Percentiles rank a stretch among this genome's conserved stretches.
Evolutionary conservation across 1,140 invertebrate species (phyloP).

Genomic region (Temnothorax nylanderi): DNA sequence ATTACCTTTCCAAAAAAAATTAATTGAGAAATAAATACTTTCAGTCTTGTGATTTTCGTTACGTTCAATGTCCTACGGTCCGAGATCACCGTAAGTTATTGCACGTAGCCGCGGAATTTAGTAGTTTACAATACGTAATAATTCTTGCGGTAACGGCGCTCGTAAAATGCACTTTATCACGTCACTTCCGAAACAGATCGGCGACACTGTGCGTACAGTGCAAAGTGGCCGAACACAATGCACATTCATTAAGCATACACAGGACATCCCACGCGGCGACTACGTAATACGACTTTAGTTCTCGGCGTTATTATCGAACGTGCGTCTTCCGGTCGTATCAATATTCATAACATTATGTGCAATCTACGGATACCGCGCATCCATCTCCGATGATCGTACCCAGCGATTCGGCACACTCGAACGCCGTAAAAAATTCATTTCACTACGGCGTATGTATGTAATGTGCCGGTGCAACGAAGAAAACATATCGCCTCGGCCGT

Average conservation of each 20-base stretch:
- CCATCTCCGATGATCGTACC: not conserved
- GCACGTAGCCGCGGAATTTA: conserved; percentile 2
- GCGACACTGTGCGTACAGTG: not conserved
- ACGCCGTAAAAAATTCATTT: conserved; percentile 40
- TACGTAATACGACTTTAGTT: conserved; percentile 31
- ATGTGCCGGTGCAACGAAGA: not conserved
- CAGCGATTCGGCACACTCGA: not conserved
- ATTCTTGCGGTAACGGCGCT: conserved; percentile 5
- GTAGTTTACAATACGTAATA: conserved; percentile 24
- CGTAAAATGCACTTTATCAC: conserved; percentile 43
- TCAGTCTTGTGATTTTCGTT: not conserved
- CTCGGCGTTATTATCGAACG: not conserved
- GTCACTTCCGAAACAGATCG: conserved; percentile 2
- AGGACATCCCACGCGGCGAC: not conserved
- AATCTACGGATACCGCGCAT: not conserved
- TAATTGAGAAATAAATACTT: not conserved
- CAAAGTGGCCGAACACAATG: not conserved
- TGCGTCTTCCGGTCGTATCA: not conserved
- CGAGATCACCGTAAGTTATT: conserved; percentile 27
- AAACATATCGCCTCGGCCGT: conserved; percentile 30
- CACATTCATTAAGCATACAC: conserved; percentile 6
- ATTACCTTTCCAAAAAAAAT: not conserved
- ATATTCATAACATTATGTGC: conserved; percentile 46
- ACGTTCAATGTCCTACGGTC: not conserved
- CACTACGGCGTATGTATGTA: not conserved